Base-by-base conservation (phyloP, 1,140 invertebrate species). In the Heterodera schachtii region DNA sequence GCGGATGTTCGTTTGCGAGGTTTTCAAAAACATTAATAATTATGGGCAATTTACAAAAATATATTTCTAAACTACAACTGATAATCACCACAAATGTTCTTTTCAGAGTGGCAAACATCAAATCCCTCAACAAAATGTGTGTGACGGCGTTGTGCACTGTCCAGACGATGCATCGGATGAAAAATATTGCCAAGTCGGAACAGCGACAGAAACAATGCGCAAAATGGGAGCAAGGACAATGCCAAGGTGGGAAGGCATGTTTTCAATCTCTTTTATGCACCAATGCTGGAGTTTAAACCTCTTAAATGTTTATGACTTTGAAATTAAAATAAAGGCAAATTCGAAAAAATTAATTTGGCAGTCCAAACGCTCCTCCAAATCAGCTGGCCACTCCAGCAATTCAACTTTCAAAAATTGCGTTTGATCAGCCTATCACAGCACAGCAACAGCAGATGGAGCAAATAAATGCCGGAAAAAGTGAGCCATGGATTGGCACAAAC, bases 71-170 rank as follows among this genome's bases (percentile, higher is more conserved):
- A 31, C 31, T 31, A 31, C 31, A 31, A 31, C 31, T 31, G 31
- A 31, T 31, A 31, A 31, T 31, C 31, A 31, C 31, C 31, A 31
- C 31, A 31, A 31, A 31, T 31, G 31, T 31, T 31, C 31, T 31
- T 31, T 52, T 52, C 49, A 52, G 73, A 84, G 60, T 83, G 60
- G 78, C 13, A 47, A 67, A 41, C 77, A 82, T 70, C 74, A 81
- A 47, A 94, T 97, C 82, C 94, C 94, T 0, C 92, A 92, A 81
- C 92, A 93, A 79, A 91, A 94, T 19, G 94, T 94, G 9, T 96
- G 95, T 89, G 93, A 96, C 90, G 92, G 93, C 21, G 91, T 93
- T 8, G 76, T 90, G 3, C 93, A 95, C 88, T 96, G 95, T 87
- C 88, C 90, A 19, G 94, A 94, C 89, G 91, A 91, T 1, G 81